A percentile compares a stretch with the other conserved stretches of the same genome.
phyloP scores from a whole-genome alignment of 1,140 invertebrate genomes.

The Homarus americanus region DNA sequence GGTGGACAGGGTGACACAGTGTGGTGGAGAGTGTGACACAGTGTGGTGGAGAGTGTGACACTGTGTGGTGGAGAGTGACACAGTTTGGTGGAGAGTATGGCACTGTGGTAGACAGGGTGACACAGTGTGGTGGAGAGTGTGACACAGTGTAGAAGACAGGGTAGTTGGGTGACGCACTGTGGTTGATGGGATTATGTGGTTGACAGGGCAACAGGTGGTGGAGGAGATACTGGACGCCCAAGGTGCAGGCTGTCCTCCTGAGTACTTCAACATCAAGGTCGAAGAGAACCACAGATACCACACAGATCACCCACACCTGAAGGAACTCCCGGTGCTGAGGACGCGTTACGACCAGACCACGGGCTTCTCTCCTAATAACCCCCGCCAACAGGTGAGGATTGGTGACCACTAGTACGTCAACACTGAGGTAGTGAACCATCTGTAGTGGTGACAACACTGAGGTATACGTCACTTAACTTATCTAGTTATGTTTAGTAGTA shows the following conservation, averaged over 20 bases:
- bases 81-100: background rate
- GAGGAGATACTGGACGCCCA: slow-evolving; percentile 84
- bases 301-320: slow-evolving; percentile 76
- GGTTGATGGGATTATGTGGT: background rate
- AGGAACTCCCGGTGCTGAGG: slow-evolving; percentile 79
- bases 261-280: slow-evolving; percentile 82
- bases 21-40: background rate
- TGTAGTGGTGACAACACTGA: too few relatives aligned
- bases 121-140: background rate
- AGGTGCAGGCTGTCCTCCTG: slow-evolving; percentile 81
- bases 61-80: background rate
- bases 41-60: background rate
- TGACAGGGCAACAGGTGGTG: slow-evolving; percentile 82
- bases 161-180: too few relatives aligned
- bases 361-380: slow-evolving; percentile 81
- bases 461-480: too few relatives aligned
- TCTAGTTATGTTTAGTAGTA: too few relatives aligned
- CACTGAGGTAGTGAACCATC: too few relatives aligned
- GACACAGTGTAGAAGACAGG: too few relatives aligned
- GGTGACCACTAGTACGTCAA: too few relatives aligned
- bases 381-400: slow-evolving; percentile 80
- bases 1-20: too few relatives aligned
- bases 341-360: slow-evolving; percentile 80
- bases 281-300: slow-evolving; percentile 78
- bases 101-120: slow-evolving; percentile 78